Conservation (phyloP, 2,888 invertebrate genomes). For the Noctua fimbriata region DNA sequence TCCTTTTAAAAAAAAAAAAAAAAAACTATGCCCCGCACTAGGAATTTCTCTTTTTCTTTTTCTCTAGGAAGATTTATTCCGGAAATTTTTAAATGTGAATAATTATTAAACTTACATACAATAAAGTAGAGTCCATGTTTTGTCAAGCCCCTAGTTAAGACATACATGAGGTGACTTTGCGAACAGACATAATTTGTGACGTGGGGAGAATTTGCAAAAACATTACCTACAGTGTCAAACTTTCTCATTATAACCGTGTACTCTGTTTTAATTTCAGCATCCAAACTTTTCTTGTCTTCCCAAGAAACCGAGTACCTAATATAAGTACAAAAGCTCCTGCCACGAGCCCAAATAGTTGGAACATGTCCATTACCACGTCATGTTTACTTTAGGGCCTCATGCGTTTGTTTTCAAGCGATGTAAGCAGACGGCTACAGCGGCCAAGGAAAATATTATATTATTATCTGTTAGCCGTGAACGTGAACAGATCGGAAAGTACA, state of each 20-base stretch:
- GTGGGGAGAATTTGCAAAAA: background rate
- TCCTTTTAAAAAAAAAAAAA: no score
- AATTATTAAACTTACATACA: background rate
- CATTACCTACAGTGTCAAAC: background rate
- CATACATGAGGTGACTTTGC: background rate
- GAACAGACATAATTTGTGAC: background rate
- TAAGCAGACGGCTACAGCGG: conserved; percentile 48
- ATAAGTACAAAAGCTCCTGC: conserved; percentile 36
- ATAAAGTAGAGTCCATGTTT: background rate
- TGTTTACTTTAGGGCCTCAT: conserved; percentile 76
- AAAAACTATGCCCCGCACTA: no score
- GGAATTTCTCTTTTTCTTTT: no score
- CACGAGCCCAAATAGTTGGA: conserved; percentile 65
- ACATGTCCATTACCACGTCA: conserved; percentile 73
- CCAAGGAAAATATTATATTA: conserved; percentile 59
- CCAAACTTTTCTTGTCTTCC: background rate
- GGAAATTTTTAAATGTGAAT: no score
- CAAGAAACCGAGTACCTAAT: conserved; percentile 5
- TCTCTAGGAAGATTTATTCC: no score
- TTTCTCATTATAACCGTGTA: background rate
- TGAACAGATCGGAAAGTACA: conserved; percentile 35
- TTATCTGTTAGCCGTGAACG: conserved; percentile 50
- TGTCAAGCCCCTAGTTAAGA: background rate
- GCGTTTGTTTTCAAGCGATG: conserved; percentile 70
- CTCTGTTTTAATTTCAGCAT: background rate